phyloP scores from a whole-genome alignment of 2,797 vertebrate genomes.

The Carduelis carduelis region DNA sequence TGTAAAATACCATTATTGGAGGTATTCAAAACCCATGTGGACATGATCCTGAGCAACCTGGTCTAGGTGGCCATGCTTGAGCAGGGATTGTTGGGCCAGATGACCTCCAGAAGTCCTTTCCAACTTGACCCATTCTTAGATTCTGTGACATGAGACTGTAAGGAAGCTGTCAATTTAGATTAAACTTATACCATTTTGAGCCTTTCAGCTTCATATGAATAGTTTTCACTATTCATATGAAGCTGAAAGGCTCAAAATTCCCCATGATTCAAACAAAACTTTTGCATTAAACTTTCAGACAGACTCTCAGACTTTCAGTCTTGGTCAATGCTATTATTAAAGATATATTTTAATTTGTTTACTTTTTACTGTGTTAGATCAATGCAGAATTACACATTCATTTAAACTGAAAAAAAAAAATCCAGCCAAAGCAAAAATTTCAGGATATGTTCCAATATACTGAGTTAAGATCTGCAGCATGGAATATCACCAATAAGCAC shows the following conservation, averaged over 20 bases:
- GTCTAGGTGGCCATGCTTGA: background rate
- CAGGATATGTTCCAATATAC: background rate
- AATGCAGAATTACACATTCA: background rate
- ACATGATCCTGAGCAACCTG: background rate
- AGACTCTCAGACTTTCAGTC: background rate
- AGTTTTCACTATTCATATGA: background rate
- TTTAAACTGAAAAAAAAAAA: background rate
- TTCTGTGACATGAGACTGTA: background rate
- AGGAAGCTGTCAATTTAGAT: background rate
- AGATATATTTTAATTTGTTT: background rate
- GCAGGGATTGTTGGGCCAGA: background rate
- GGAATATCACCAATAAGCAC: background rate
- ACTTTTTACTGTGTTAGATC: background rate
- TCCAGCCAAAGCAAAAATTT: background rate
- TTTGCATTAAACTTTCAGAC: background rate
- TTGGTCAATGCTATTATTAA: background rate
- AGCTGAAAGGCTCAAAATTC: background rate
- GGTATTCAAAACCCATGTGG: background rate
- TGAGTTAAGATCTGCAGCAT: background rate
- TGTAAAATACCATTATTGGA: background rate
- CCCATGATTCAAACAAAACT: background rate
- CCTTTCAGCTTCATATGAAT: too few relatives aligned
- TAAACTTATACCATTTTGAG: background rate
- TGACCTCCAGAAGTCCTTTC: background rate
- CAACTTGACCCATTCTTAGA: background rate